Base-by-base conservation (phyloP, 2,113 vertebrate genomes). In the Pimephales promelas region DNA sequence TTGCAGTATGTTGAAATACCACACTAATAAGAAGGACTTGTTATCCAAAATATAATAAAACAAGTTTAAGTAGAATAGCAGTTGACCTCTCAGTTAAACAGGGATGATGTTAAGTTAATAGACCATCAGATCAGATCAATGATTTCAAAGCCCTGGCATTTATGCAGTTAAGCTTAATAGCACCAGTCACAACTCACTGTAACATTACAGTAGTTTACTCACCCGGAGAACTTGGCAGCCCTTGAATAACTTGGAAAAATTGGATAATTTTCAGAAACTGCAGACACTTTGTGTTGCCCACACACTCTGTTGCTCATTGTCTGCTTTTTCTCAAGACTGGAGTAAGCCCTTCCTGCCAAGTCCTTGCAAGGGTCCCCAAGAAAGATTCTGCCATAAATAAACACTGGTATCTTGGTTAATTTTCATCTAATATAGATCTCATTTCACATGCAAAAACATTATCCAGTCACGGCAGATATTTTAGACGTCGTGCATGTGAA, bases 241-340 rank as follows among this genome's bases (percentile, higher is more conserved):
- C 36, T 78, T 78, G 34, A 78, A 61, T 78, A 61, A 61, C 75
- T 26, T 75, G 13, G 13, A 78, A 45, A 59, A 78, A 61, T 61
- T 78, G 36, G 56, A 40, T 57, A 10, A 22, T 43, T 78, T 76
- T 78, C 34, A 5, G 26, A 57, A 78, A 78, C 61, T 61, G 76
- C 76, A 45, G 76, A 43, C 76, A 78, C 56, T 78, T 61, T 43
- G 40, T 61, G n/a, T 78, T 49, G 28, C 49, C 66, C 81, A 62
- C 81, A 62, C 72, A 84, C 84, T 82, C 74, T 57, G 79, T n/a
- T n/a, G 75, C 66, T 78, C 56, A 78, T 78, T 43, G 36, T 78
- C 54, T 57, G 10, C 22, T 40, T 18, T 20, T 78, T 78, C 11
- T 78, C 75, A 43, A 78, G 54, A 13, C 36, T 61, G n/a, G 31